A percentile compares a stretch with the other conserved stretches of the same genome.
These are phyloP conservation scores for Cerastoderma edule DNA, from an alignment of 2,888 invertebrate species.

Conservation along the genomic window DNA sequence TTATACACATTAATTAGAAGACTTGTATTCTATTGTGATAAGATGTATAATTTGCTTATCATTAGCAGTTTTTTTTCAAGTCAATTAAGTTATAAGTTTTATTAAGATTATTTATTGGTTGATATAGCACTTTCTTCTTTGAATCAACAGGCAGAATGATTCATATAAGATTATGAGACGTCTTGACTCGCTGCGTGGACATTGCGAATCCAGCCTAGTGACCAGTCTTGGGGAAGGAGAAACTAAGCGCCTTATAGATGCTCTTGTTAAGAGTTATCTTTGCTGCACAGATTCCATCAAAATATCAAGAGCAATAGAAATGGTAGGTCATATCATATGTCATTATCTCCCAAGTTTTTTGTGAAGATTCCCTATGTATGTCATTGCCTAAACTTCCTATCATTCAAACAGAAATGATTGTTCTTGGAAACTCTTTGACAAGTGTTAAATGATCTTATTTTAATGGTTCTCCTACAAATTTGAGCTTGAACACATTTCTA, in stretches of 20 bases:
- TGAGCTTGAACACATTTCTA: too few species aligned
- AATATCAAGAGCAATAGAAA: slow-evolving; percentile 65
- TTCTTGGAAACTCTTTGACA: too few species aligned
- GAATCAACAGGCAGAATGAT: slow-evolving; percentile 46
- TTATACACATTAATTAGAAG: too few species aligned
- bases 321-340: slow-evolving; percentile 49
- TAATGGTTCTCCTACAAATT: too few species aligned
- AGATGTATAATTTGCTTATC: too few species aligned
- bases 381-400: neutral
- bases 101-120: too few species aligned
- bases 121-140: neutral
- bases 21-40: too few species aligned
- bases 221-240: neutral
- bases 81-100: too few species aligned
- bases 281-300: slow-evolving; percentile 65
- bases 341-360: neutral
- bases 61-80: too few species aligned
- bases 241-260: slow-evolving; percentile 24
- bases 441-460: too few species aligned
- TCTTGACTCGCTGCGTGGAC: slow-evolving; percentile 40
- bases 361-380: too few species aligned
- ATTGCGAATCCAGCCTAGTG: neutral
- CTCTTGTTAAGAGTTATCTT: slow-evolving; percentile 48
- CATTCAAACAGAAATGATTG: too few species aligned
- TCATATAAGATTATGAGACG: slow-evolving; percentile 49